Evolutionary conservation across 2,797 vertebrate species (phyloP).

Genomic region (Sciaenops ocellatus): DNA sequence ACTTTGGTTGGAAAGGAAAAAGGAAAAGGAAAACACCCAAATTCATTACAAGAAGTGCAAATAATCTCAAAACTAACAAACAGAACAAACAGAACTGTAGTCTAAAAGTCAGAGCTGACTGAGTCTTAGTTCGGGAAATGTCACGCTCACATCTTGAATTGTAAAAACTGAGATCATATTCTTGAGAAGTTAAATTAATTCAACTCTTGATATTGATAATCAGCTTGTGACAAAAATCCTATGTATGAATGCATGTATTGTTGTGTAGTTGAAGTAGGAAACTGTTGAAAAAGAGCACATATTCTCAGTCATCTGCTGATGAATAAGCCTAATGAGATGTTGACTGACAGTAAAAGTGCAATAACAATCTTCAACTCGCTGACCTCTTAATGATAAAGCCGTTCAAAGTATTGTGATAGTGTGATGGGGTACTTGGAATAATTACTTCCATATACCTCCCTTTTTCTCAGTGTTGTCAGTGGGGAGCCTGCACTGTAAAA

Average conservation of each 20-base stretch:
- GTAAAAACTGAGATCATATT: not conserved
- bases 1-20: constrained; percentile 25
- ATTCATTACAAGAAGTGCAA: constrained; percentile 31
- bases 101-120: constrained; percentile 38
- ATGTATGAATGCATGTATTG: not conserved
- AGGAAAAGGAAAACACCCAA: constrained; percentile 22
- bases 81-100: constrained; percentile 22
- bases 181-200: not conserved
- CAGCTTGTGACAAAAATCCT: not conserved
- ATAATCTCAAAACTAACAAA: constrained; percentile 43
- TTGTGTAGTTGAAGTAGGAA: constrained; percentile 1
- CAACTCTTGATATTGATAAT: constrained; percentile 10
- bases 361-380: constrained; percentile 57
- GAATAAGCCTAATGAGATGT: constrained; percentile 41
- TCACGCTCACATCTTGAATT: constrained; percentile 11
- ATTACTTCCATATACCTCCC: constrained; percentile 78
- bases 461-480: constrained; percentile 47
- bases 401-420: constrained; percentile 88
- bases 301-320: not conserved
- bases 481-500: constrained; percentile 52
- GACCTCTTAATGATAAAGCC: constrained; percentile 81
- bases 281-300: not conserved
- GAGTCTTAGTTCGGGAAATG: constrained; percentile 11
- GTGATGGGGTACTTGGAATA: constrained; percentile 70
- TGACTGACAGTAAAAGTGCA: constrained; percentile 46